Evolutionary conservation across 2,113 vertebrate species (phyloP).

Genomic region (Benitochromis conjunctus): DNA sequence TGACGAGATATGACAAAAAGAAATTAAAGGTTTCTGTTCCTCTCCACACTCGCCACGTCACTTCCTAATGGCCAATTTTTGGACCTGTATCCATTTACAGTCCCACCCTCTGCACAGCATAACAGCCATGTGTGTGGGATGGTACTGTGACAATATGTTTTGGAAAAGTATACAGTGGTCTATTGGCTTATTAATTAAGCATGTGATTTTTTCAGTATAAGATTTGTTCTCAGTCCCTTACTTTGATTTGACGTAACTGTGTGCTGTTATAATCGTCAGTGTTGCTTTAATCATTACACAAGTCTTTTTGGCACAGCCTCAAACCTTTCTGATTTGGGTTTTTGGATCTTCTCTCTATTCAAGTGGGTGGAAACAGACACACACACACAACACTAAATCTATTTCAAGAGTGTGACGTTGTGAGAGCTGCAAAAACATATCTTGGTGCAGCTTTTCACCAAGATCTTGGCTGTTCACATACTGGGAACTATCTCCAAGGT

Average conservation of each 20-base stretch:
- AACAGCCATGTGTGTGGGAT: neutral
- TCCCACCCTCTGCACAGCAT: neutral
- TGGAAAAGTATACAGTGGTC: neutral
- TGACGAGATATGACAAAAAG: neutral
- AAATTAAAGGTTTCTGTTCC: neutral
- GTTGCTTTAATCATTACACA: neutral
- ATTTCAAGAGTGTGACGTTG: neutral
- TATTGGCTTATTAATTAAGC: neutral
- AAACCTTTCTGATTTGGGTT: neutral
- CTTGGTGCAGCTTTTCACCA: neutral
- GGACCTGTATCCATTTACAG: neutral
- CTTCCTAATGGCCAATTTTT: neutral
- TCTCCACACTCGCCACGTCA: neutral
- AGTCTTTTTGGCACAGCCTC: neutral
- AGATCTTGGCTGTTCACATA: neutral
- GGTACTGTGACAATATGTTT: neutral
- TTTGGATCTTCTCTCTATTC: neutral
- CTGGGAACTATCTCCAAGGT: neutral
- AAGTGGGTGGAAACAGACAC: constrained; percentile 1
- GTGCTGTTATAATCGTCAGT: neutral
- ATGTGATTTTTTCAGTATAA: neutral
- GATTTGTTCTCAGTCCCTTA: neutral
- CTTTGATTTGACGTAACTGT: neutral
- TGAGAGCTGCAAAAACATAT: neutral
- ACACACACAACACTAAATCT: neutral